Conservation (phyloP, 2,797 vertebrate genomes). For the Oryzias dopingdopingensis region DNA sequence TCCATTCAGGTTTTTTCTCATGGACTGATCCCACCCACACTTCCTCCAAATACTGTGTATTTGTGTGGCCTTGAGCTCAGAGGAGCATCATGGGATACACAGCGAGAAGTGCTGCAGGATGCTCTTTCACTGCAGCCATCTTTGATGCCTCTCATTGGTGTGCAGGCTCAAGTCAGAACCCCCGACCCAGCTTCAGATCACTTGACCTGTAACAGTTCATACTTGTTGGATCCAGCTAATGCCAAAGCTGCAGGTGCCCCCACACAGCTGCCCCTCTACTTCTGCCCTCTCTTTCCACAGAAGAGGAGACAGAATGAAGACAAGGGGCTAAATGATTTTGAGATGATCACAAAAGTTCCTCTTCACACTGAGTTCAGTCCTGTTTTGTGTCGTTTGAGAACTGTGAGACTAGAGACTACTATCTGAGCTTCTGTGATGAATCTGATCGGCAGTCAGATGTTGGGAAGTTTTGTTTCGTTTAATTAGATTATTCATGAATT, state of each 20-base stretch:
- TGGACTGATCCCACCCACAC: slow-evolving; percentile 10
- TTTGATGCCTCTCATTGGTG: slow-evolving; percentile 71
- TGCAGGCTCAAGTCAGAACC: slow-evolving; percentile 48
- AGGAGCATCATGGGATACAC: slow-evolving; percentile 79
- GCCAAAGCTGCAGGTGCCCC: not conserved
- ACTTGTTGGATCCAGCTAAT: slow-evolving; percentile 5
- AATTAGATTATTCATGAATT: not conserved
- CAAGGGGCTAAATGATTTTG: slow-evolving; percentile 49
- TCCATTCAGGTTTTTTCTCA: slow-evolving; percentile 63
- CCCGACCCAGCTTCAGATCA: not conserved
- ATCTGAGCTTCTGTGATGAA: slow-evolving; percentile 26
- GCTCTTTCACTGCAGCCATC: slow-evolving; percentile 56
- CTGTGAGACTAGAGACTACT: slow-evolving; percentile 65
- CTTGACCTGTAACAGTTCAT: slow-evolving; percentile 12
- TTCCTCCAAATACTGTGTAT: slow-evolving; percentile 56
- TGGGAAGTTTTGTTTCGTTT: not conserved
- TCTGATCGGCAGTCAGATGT: not conserved
- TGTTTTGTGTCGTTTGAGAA: slow-evolving; percentile 66
- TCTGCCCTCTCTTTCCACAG: slow-evolving; percentile 79
- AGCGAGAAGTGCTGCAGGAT: slow-evolving; percentile 64
- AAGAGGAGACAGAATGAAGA: slow-evolving; percentile 29
- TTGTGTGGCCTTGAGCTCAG: slow-evolving; percentile 80
- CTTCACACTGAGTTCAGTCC: slow-evolving; percentile 60
- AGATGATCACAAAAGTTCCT: slow-evolving; percentile 62
- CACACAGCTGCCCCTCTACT: slow-evolving; percentile 58